A percentile compares a stretch with the other conserved stretches of the same genome.
Evolutionary conservation across 2,888 invertebrate genomes (phyloP).

Genomic region (Hipparchia semele): DNA sequence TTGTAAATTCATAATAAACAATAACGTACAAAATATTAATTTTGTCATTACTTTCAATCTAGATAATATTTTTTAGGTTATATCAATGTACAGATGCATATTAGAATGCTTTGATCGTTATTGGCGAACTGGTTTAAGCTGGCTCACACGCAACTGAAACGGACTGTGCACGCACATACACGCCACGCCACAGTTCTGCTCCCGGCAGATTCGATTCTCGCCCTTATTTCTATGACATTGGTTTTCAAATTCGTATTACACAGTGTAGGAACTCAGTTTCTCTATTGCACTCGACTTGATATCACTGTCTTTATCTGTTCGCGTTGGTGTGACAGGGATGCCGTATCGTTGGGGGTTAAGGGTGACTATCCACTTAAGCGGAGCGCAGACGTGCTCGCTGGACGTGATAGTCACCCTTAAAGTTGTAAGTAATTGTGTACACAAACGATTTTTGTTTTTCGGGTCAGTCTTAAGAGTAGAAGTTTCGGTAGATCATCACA

Average conservation of each 20-base stretch:
- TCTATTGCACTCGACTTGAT: constrained; percentile 42
- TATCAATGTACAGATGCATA: too few species aligned
- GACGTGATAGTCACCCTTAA: neutral
- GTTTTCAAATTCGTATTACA: constrained; percentile 36
- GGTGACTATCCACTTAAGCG: too few species aligned
- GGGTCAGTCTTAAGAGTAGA: constrained; percentile 8
- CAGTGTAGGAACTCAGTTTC: constrained; percentile 42
- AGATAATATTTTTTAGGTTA: too few species aligned
- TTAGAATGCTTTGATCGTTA: neutral
- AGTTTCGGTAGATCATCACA: constrained; percentile 3
- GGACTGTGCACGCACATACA: constrained; percentile 1
- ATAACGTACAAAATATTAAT: too few species aligned
- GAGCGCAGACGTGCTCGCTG: too few species aligned
- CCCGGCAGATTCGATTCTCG: constrained; percentile 21
- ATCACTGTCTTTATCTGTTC: constrained; percentile 35
- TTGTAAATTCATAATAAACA: too few species aligned
- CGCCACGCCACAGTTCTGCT: constrained; percentile 25
- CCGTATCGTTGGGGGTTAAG: constrained; percentile 9
- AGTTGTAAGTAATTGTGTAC: constrained; percentile 10
- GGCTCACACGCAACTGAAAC: constrained; percentile 4
- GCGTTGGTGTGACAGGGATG: constrained; percentile 12
- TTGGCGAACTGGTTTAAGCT: neutral
- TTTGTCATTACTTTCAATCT: too few species aligned
- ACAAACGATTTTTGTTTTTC: constrained; percentile 16
- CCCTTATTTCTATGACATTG: constrained; percentile 34